Evolutionary conservation across 2,888 invertebrate species (phyloP).

Genomic region (Brenthis hecate): DNA sequence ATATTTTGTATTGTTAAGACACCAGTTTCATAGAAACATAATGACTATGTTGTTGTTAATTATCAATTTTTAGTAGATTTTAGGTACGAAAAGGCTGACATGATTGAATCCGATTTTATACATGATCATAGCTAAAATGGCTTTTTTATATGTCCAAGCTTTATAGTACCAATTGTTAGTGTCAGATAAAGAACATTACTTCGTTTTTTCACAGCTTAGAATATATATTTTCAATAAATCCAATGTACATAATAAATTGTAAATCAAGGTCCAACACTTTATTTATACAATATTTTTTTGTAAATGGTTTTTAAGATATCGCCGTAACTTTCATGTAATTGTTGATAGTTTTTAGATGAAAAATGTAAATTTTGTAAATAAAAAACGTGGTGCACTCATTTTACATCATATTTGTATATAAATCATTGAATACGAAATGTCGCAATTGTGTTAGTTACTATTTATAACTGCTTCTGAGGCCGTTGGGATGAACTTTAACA

Average conservation of each 20-base stretch:
- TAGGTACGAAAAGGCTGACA: constrained; percentile 80
- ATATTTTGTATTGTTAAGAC: constrained; percentile 72
- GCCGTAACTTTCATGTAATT: constrained; percentile 47
- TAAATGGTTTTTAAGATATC: constrained; percentile 43
- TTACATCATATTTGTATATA: constrained; percentile 56
- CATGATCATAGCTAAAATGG: constrained; percentile 30
- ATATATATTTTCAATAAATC: constrained; percentile 12
- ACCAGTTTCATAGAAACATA: constrained; percentile 80
- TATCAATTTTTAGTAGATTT: constrained; percentile 75
- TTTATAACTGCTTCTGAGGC: constrained; percentile 34
- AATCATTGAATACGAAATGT: constrained; percentile 35
- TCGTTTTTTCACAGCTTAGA: constrained; percentile 11
- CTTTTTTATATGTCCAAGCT: constrained; percentile 34
- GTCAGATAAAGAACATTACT: constrained; percentile 26
- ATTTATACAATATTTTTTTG: constrained; percentile 41
- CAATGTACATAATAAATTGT: constrained; percentile 32
- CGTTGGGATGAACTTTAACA: not conserved
- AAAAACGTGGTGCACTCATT: constrained; percentile 70
- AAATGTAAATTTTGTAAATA: constrained; percentile 78
- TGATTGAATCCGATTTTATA: constrained; percentile 67
- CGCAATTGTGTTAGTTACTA: constrained; percentile 40
- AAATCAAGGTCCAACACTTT: constrained; percentile 60
- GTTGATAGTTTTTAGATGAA: constrained; percentile 73
- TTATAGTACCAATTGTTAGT: constrained; percentile 30
- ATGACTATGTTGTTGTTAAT: constrained; percentile 73